Percentiles rank a stretch among this genome's conserved stretches.
Conservation (phyloP, 2,113 vertebrate genomes). For the Mellivora capensis region DNA sequence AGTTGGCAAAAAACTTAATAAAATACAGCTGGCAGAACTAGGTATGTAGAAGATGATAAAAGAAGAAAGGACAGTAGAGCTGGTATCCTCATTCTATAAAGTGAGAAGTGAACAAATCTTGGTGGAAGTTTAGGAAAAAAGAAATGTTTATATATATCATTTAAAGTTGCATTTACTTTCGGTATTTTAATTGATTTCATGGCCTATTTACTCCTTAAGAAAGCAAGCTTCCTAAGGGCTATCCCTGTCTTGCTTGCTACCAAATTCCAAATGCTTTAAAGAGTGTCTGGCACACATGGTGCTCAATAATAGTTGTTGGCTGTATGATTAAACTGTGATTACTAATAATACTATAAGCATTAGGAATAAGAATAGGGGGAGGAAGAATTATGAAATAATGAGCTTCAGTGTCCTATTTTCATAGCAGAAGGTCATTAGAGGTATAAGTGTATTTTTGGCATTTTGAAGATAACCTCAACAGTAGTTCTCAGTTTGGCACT, state of each 20-base stretch:
- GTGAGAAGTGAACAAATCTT: neutral
- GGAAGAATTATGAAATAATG: neutral
- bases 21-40: neutral
- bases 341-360: neutral
- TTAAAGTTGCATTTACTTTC: neutral
- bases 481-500: neutral
- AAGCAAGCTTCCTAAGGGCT: constrained; percentile 5
- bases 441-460: neutral
- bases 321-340: neutral
- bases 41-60: neutral
- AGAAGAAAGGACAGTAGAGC: neutral
- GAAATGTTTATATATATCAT: neutral
- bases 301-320: neutral
- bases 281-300: neutral
- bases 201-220: neutral
- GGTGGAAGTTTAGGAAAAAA: neutral
- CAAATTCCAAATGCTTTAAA: neutral
- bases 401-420: neutral
- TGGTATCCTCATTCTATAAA: neutral
- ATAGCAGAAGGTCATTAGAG: neutral
- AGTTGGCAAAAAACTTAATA: neutral
- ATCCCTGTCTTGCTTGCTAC: neutral
- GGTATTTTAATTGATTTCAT: constrained; percentile 8
- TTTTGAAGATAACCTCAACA: neutral
- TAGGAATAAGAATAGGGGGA: neutral